Evolutionary conservation across 2,113 vertebrate species (phyloP).

Genomic region (Aleadryas rufinucha): DNA sequence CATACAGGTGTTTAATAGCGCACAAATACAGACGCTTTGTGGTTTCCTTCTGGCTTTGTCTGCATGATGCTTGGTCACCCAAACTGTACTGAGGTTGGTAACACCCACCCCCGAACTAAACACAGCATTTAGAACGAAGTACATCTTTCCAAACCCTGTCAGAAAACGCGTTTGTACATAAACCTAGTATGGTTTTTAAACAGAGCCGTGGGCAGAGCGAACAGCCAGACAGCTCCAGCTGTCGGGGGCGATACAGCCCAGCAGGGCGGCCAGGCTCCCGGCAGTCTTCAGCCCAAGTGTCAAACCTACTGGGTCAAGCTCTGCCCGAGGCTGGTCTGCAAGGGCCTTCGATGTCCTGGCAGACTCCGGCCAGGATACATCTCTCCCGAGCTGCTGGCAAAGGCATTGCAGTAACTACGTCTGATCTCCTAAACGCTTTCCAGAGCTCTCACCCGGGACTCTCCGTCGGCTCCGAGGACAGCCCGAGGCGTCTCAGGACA

Average conservation of each 20-base stretch:
- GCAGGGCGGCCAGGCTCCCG: background rate
- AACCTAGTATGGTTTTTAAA: background rate
- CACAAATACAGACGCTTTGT: background rate
- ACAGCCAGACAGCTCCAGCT: background rate
- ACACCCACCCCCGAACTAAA: background rate
- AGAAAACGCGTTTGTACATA: background rate
- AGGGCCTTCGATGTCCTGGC: rapidly evolving
- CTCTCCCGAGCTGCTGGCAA: background rate
- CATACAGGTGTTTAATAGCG: rapidly evolving
- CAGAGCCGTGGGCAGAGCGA: background rate
- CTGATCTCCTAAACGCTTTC: background rate
- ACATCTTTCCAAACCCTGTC: background rate
- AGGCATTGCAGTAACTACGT: background rate
- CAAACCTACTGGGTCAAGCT: background rate
- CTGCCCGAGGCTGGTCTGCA: background rate
- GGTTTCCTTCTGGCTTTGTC: background rate
- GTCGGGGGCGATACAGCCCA: background rate
- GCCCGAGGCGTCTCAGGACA: background rate
- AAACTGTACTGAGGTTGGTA: background rate
- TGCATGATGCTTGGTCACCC: background rate
- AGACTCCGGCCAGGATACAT: background rate
- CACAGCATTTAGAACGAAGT: background rate
- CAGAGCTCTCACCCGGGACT: background rate
- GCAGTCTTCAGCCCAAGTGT: background rate
- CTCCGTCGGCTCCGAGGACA: background rate